Evolutionary conservation across 2,888 invertebrate species (phyloP), one percentile per base, ranked within the genome.

Genomic region (Meandrusa payeni): DNA sequence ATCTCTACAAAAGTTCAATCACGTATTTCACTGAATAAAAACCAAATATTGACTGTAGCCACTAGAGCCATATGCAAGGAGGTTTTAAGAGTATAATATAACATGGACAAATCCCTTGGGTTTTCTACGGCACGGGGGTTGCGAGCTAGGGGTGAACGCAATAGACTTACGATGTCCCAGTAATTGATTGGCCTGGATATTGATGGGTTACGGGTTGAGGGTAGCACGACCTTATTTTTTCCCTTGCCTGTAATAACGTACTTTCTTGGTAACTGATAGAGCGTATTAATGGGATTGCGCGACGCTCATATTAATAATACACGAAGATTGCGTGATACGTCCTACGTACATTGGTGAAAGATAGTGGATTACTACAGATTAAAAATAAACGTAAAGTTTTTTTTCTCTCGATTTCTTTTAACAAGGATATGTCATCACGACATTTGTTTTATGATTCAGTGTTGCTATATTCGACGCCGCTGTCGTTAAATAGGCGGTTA

Each of bases 121-220:
- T 12, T 34, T 20, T 9, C 22, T 26, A 32, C 23, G 28, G 28
- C 22, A 24, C 33, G 39, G 11, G 44, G 44, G 44, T 45, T 26
- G 43, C 10, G 11, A 15, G 20, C 31, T 26, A 19, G 43, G n/a
- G 43, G 38, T 41, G 32, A 38, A 22, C 26, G 43, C 43, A 41
- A 41, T 41, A 37, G 43, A 24, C 43, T 43, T 43, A 37, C 37
- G 41, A 29, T 29, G 43, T 39, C 39, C 27, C 38, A 39, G 52
- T 70, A 74, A 74, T 75, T 75, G 73, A 75, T 76, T 72, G 67
- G 58, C 58, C 47, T 33, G 46, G 57, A 69, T 71, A 70, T 71
- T 66, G 72, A 74, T 72, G 61, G 55, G 54, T 50, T 55, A 50
- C 31, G 17, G 43, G 17, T 38, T 31, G 33, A 34, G 44, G 44